Base-by-base conservation (phyloP, 1,140 invertebrate species). In the Micrasema longulum region DNA sequence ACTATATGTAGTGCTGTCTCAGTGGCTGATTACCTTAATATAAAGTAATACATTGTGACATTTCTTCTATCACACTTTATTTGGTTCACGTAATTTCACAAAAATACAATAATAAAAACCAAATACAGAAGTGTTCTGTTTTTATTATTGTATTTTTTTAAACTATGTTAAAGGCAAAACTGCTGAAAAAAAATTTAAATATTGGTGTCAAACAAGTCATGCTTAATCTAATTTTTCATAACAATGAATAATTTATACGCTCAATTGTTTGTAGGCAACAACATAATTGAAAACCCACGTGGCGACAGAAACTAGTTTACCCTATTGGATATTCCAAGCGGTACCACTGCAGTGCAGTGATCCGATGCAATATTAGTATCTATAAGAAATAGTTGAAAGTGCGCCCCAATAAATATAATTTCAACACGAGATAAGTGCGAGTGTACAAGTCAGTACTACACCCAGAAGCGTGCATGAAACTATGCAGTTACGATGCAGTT, bases 381-480 rank as follows among this genome's bases (percentile, higher is more conserved):
- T 31, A n/a, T 16, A 16, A 9, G 43, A 14, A 47, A 47, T 16
- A 2, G 43, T 47, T 1, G 43, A 47, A 47, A 52, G 48, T 12
- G 48, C 48, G 48, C 18, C 48, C 18, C 48, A 12, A 14, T 16
- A 38, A 22, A 41, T 14, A 9, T 12, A 38, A 31, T 38, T 38
- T 36, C 31, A 60, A 18, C 35, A 60, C 35, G 10, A 22, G 23
- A 41, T 18, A 60, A 36, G 18, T 60, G 35, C 35, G 20, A 48
- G 3, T 22, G 10, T 48, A 3, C 47, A 48, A 48, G 16, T 14
- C n/a, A 23, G 22, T n/a, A 26, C 3, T 26, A 23, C 26, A 60
- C 35, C 20, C 18, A 22, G 55, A 41, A 23, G 36, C 55, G 36
- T 60, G 55, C 55, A 60, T 41, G 16, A 38, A 60, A 43, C 55